Evolutionary conservation across 2,113 vertebrate species (phyloP).

Genomic region (Struthidea cinerea): DNA sequence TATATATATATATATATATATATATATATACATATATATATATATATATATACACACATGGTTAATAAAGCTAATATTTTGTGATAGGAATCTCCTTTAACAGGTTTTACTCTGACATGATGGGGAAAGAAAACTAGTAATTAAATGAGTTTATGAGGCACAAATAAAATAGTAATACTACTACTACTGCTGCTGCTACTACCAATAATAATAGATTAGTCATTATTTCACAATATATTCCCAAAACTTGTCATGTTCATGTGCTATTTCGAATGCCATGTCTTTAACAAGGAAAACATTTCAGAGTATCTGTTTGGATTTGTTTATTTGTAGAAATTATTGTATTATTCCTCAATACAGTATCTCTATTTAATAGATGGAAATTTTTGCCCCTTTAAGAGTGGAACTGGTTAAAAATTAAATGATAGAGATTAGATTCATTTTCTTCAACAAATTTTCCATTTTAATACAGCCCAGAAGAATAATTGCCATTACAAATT

Average conservation of each 20-base stretch:
- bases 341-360: neutral
- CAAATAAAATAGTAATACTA: neutral
- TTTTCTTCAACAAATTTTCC: neutral
- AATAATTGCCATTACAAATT: neutral
- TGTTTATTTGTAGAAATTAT: neutral
- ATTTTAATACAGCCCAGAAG: neutral
- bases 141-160: neutral
- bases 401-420: neutral
- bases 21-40: neutral
- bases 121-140: neutral
- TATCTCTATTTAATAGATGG: neutral
- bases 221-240: neutral
- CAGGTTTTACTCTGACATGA: neutral
- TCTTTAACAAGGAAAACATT: neutral
- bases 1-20: neutral
- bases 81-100: neutral
- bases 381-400: neutral
- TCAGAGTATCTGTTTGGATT: neutral
- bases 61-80: neutral
- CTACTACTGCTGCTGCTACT: neutral
- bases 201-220: neutral
- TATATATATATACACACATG: neutral
- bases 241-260: neutral
- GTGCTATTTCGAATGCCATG: neutral
- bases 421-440: neutral